Percentiles rank a stretch among this genome's conserved stretches.
Conservation (phyloP, 1,140 invertebrate genomes). For the Megalonaias nervosa region DNA sequence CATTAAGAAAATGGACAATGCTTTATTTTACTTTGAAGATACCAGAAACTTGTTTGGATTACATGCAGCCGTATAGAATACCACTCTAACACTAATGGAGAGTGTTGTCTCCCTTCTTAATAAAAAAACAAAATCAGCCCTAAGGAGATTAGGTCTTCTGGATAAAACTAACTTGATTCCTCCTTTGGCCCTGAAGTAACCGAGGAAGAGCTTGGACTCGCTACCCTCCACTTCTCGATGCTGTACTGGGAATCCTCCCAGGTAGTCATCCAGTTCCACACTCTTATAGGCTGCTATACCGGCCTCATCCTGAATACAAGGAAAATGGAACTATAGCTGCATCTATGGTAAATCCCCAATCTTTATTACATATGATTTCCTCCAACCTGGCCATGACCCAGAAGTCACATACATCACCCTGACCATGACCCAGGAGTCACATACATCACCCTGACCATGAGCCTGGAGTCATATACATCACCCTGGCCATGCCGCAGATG, state of each 20-base stretch:
- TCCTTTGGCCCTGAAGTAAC: slow-evolving; percentile 80
- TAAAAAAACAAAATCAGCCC: background rate
- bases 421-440: too few relatives aligned
- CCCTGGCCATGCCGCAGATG: too few relatives aligned
- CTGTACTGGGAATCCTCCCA: slow-evolving; percentile 88
- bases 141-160: slow-evolving; percentile 31
- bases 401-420: too few relatives aligned
- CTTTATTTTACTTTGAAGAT: too few relatives aligned
- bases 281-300: slow-evolving; percentile 78
- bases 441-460: too few relatives aligned
- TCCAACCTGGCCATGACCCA: too few relatives aligned
- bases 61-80: too few relatives aligned
- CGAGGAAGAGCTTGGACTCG: slow-evolving; percentile 85
- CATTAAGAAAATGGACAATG: too few relatives aligned
- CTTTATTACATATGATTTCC: background rate
- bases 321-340: background rate
- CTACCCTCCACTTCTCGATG: slow-evolving; percentile 89
- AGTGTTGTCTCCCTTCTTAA: too few relatives aligned
- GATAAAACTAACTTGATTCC: slow-evolving; percentile 73
- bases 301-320: slow-evolving; percentile 76
- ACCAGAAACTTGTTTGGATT: too few relatives aligned
- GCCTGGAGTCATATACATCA: too few relatives aligned
- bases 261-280: slow-evolving; percentile 79
- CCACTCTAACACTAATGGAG: too few relatives aligned
- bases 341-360: background rate